phyloP scores from a whole-genome alignment of 2,113 vertebrate species.

The Micromys minutus region DNA sequence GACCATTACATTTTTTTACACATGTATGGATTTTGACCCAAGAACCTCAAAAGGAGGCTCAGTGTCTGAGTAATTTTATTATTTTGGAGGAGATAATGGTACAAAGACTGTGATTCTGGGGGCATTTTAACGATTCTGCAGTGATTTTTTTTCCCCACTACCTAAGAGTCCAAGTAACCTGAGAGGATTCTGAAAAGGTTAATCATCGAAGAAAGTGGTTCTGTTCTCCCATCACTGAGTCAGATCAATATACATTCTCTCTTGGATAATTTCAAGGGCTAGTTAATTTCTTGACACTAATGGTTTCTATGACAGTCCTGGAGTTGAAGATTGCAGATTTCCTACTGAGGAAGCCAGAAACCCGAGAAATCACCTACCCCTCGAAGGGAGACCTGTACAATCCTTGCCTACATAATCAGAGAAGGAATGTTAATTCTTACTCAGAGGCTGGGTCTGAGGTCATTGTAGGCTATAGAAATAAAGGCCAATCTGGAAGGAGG shows the following conservation, averaged over 20 bases:
- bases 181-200: slow-evolving; percentile 62
- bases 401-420: slow-evolving; percentile 43
- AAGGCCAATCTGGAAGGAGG: background rate
- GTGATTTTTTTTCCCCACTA: background rate
- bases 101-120: slow-evolving; percentile 32
- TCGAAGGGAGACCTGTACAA: slow-evolving; percentile 64
- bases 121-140: slow-evolving; percentile 58
- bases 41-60: slow-evolving; percentile 32
- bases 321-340: slow-evolving; percentile 55
- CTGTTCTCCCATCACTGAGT: slow-evolving; percentile 56
- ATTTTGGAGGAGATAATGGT: slow-evolving; percentile 34
- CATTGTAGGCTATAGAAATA: background rate
- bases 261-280: slow-evolving; percentile 75
- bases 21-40: background rate
- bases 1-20: slow-evolving; percentile 7
- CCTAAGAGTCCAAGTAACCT: slow-evolving; percentile 27
- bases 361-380: slow-evolving; percentile 59
- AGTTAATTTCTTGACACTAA: slow-evolving; percentile 79
- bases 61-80: slow-evolving; percentile 54
- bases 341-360: slow-evolving; percentile 52
- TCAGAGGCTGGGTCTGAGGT: background rate
- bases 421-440: slow-evolving; percentile 67
- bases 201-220: slow-evolving; percentile 67
- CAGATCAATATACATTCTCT: slow-evolving; percentile 78
- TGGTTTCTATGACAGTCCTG: slow-evolving; percentile 75